These are phyloP conservation scores for Daktulosphaira vitifoliae DNA, from an alignment of 1,140 invertebrate species.

Conservation along the genomic window DNA sequence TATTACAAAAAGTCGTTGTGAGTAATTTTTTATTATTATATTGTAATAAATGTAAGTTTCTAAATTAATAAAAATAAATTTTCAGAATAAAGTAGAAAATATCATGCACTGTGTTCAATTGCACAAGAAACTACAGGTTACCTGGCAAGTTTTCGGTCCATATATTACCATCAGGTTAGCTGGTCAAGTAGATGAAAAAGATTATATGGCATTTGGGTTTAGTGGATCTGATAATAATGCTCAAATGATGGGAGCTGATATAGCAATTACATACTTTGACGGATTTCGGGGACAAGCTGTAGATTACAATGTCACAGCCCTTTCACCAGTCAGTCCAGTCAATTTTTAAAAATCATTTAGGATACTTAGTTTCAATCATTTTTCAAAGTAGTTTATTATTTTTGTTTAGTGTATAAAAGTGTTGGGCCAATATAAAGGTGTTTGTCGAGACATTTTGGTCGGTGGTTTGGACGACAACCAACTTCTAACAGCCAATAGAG, in stretches of 20 bases:
- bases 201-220: slow-evolving; percentile 80
- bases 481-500: slow-evolving; percentile 56
- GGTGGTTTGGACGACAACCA: slow-evolving; percentile 72
- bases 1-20: slow-evolving; percentile 51
- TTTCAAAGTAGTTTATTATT: background rate
- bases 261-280: slow-evolving; percentile 67
- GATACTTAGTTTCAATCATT: background rate
- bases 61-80: too few relatives aligned
- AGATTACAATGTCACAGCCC: slow-evolving; percentile 79
- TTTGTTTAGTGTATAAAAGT: slow-evolving; percentile 65
- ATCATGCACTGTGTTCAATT: slow-evolving; percentile 67
- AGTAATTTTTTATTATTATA: slow-evolving; percentile 36
- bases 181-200: slow-evolving; percentile 61
- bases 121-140: slow-evolving; percentile 70
- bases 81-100: slow-evolving; percentile 24
- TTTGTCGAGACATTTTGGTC: slow-evolving; percentile 64
- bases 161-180: slow-evolving; percentile 77
- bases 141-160: slow-evolving; percentile 84
- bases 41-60: too few relatives aligned
- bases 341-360: too few relatives aligned
- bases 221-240: slow-evolving; percentile 61
- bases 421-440: slow-evolving; percentile 72
- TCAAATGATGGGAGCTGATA: slow-evolving; percentile 79
- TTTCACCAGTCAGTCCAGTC: slow-evolving; percentile 57
- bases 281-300: slow-evolving; percentile 59